These are phyloP conservation scores for Prolemur simus DNA, from an alignment of 2,113 vertebrate species.

Conservation along the genomic window DNA sequence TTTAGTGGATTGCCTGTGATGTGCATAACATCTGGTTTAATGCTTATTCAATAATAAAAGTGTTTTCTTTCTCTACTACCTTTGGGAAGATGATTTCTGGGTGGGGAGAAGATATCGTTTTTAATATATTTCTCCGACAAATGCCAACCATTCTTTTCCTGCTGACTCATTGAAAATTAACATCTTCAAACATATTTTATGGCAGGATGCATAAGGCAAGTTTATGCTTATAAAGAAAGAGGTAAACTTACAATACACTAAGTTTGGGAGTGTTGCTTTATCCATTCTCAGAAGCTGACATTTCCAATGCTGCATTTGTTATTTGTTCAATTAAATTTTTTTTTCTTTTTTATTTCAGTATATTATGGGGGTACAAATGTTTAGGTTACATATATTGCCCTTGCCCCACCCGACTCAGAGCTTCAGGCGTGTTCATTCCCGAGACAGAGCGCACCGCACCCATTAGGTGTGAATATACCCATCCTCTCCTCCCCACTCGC, in stretches of 20 bases:
- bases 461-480: too few relatives aligned
- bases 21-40: neutral
- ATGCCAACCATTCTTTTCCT: neutral
- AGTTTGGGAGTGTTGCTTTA: neutral
- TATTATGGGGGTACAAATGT: too few relatives aligned
- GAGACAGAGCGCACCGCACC: too few relatives aligned
- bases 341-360: neutral
- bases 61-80: neutral
- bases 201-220: neutral
- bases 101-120: neutral
- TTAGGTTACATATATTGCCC: too few relatives aligned
- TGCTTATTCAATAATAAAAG: neutral
- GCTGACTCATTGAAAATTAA: constrained; percentile 26
- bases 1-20: neutral
- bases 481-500: too few relatives aligned
- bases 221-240: neutral
- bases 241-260: neutral
- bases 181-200: neutral
- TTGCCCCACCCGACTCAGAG: too few relatives aligned
- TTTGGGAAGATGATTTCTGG: neutral
- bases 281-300: neutral
- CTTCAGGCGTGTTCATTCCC: too few relatives aligned
- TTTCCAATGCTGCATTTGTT: neutral
- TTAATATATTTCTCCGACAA: neutral
- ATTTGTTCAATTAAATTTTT: neutral